A percentile compares a stretch with the other conserved stretches of the same genome.
Evolutionary conservation across 2,888 invertebrate genomes (phyloP).

Genomic region (Idaea dimidiata): DNA sequence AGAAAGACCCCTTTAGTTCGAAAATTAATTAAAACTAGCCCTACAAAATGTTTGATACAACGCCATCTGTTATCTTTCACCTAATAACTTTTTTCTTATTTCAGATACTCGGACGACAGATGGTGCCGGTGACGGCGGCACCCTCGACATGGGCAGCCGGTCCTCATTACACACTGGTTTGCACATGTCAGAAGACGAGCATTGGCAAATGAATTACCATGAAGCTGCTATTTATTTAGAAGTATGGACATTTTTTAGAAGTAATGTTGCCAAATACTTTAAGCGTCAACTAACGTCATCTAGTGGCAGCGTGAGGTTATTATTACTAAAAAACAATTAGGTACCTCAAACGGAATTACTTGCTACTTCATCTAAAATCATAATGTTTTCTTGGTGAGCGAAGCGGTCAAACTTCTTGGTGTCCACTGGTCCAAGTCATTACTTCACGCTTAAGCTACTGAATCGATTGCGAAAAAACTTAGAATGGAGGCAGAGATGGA

Average conservation of each 20-base stretch:
- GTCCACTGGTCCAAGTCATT: no score
- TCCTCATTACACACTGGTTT: slow-evolving; percentile 81
- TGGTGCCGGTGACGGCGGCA: slow-evolving; percentile 63
- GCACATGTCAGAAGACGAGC: slow-evolving; percentile 78
- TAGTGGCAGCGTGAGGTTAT: background rate
- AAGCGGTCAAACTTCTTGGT: no score
- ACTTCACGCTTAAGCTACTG: no score
- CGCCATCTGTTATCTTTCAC: background rate
- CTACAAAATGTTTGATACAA: no score
- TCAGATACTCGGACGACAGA: slow-evolving; percentile 62
- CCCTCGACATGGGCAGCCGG: slow-evolving; percentile 83
- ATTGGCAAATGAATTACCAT: slow-evolving; percentile 95
- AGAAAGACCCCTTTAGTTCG: no score
- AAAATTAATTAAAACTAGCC: no score
- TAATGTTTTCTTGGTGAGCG: no score
- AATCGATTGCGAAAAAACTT: no score
- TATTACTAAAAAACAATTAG: no score
- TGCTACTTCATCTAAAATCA: no score
- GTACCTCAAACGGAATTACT: no score
- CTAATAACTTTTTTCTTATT: slow-evolving; percentile 14
- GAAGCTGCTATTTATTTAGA: slow-evolving; percentile 94
- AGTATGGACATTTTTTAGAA: slow-evolving; percentile 58
- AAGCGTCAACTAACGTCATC: background rate
- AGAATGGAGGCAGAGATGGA: no score
- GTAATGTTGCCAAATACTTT: background rate